Base-by-base conservation (phyloP, 2,797 vertebrate genomes). In the Pogoniulus pusillus region DNA sequence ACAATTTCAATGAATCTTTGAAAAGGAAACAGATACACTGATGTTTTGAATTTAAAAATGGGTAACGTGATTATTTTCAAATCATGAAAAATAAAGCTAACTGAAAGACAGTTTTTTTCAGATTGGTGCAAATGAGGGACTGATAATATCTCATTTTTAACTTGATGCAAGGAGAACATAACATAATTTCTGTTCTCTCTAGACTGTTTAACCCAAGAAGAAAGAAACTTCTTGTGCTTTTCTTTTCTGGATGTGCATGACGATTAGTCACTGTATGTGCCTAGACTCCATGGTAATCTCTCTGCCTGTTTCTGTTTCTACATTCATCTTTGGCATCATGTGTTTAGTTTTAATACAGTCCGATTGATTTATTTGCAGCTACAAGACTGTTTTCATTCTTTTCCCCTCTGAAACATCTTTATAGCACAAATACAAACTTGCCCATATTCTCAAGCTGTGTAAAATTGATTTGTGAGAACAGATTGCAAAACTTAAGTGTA, bases 261-360 rank as follows among this genome's bases (percentile, higher is more conserved):
- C 94, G 95, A 96, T 94, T 94, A 96, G 95, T 96, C 95, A 92
- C 62, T 45, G 75, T 34, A 65, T 89, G 66, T 91, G 89, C 96
- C 94, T 95, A 91, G 94, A 96, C 93, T 91, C 85, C 94, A 94
- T 94, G 87, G 77, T 95, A 96, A 95, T 94, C 90, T 94, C 90
- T 87, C 89, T 91, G 88, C 69, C 74, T 57, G 82, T 85, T 92
- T 88, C 94, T 93, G 86, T 93, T 73, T 93, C 72, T 89, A 92
- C 94, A 94, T 96, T 95, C 70, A 79, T 97, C 96, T 94, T 85
- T 94, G 91, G 90, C 95, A 91, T 86, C 92, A 43, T 53, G 72
- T 77, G 59, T 94, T 96, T 90, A 77, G 57, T 85, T 94, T 93
- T 96, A 95, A 96, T 94, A 95, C 76, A 93, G 89, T 90, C 68